Evolutionary conservation across 2,797 vertebrate species (phyloP).

Genomic region (Leptodactylus fallax): DNA sequence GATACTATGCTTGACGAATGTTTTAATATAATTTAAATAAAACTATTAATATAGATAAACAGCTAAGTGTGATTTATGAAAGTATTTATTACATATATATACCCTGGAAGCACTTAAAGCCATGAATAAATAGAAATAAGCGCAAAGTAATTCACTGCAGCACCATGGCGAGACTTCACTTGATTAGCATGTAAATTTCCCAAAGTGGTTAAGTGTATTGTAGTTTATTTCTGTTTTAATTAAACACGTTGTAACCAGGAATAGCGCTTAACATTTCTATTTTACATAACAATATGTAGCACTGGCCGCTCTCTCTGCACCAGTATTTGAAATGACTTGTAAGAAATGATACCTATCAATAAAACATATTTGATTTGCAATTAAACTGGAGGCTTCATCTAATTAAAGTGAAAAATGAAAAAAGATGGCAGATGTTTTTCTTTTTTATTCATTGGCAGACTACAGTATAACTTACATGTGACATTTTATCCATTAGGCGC

Average conservation of each 20-base stretch:
- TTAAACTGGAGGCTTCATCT: background rate
- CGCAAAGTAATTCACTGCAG: conserved; percentile 20
- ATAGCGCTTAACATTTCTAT: conserved; percentile 39
- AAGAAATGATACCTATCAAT: conserved; percentile 6
- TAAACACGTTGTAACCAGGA: conserved; percentile 46
- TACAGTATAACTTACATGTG: background rate
- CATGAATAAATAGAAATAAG: background rate
- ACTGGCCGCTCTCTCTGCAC: background rate
- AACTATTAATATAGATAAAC: conserved; percentile 11
- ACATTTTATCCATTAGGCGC: background rate
- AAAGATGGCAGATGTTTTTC: background rate
- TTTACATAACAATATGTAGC: conserved; percentile 38
- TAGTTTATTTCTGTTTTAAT: conserved; percentile 55
- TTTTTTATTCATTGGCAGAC: background rate
- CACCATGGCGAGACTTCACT: conserved; percentile 20
- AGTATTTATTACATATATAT: conserved; percentile 23
- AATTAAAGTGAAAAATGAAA: background rate
- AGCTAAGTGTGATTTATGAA: background rate
- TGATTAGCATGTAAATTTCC: conserved; percentile 58
- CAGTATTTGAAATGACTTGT: background rate
- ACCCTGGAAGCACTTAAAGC: conserved; percentile 4
- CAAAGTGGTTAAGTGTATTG: conserved; percentile 48
- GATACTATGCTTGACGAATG: background rate
- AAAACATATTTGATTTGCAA: conserved; percentile 21
- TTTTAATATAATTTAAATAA: background rate